A percentile compares a stretch with the other conserved stretches of the same genome.
phyloP scores from a whole-genome alignment of 2,888 invertebrate species.

The Dasysyrphus tricinctus region DNA sequence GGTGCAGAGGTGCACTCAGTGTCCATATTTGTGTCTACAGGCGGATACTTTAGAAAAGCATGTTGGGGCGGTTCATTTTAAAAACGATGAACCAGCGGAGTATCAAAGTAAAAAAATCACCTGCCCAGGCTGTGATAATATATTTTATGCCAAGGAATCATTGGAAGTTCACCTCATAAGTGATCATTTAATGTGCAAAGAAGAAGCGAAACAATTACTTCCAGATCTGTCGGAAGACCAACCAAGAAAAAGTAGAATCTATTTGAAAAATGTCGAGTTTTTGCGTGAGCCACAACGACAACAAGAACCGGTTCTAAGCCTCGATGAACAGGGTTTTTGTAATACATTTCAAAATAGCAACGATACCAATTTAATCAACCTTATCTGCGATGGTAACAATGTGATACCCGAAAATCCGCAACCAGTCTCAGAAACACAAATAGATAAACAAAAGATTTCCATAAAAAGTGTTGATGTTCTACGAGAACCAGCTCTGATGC shows the following conservation, averaged over 20 bases:
- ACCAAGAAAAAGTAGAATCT: constrained; percentile 81
- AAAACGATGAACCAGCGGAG: constrained; percentile 29
- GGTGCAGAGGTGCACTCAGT: constrained; percentile 80
- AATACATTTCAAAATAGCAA: constrained; percentile 49
- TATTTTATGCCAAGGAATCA: constrained; percentile 87
- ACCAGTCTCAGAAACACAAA: constrained; percentile 25
- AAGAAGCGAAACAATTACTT: constrained; percentile 86
- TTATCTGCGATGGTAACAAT: constrained; percentile 62
- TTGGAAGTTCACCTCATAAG: constrained; percentile 87
- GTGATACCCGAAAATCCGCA: constrained; percentile 23
- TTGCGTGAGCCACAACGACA: constrained; percentile 80
- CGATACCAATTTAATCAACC: constrained; percentile 65
- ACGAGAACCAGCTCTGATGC: constrained; percentile 80
- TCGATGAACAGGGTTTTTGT: constrained; percentile 46
- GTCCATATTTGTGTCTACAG: constrained; percentile 80
- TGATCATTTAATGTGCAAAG: constrained; percentile 88
- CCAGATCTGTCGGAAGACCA: constrained; percentile 36
- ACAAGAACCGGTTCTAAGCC: constrained; percentile 42
- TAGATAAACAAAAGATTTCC: constrained; percentile 81
- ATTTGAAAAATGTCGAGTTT: constrained; percentile 82
- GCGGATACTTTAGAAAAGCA: constrained; percentile 77
- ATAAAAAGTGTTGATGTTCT: constrained; percentile 83
- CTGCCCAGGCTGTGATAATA: constrained; percentile 88
- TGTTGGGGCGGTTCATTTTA: constrained; percentile 47
- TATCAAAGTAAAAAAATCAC: constrained; percentile 82